Evolutionary conservation across 2,113 vertebrate genomes (phyloP).

Genomic region (Paradisaea rubra): DNA sequence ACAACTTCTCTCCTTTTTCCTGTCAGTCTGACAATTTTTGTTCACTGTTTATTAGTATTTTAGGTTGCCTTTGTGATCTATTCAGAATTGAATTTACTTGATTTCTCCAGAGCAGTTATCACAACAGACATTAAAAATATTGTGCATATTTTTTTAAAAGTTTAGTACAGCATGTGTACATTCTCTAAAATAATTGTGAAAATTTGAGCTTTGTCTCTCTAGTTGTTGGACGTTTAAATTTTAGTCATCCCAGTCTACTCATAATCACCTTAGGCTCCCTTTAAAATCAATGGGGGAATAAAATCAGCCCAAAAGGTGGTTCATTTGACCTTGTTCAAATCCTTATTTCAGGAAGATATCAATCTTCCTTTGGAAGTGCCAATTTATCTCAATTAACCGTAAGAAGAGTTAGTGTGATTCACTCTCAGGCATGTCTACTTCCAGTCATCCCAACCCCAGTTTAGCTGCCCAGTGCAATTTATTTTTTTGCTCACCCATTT

Average conservation of each 20-base stretch:
- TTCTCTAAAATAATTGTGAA: not conserved
- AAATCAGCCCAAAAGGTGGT: not conserved
- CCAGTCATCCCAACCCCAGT: not conserved
- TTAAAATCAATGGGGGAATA: not conserved
- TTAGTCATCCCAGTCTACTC: not conserved
- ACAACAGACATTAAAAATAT: not conserved
- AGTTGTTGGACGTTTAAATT: not conserved
- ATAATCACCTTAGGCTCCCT: not conserved
- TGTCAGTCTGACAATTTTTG: not conserved
- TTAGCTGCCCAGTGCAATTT: not conserved
- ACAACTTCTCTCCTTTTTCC: not conserved
- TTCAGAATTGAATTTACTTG: not conserved
- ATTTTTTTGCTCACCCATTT: not conserved
- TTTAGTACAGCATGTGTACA: not conserved
- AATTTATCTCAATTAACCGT: constrained; percentile 9
- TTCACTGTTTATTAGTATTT: not conserved
- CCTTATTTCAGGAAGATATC: not conserved
- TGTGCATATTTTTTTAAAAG: not conserved
- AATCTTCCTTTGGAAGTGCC: not conserved
- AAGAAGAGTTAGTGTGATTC: not conserved
- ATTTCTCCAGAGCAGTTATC: not conserved
- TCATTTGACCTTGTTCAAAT: not conserved
- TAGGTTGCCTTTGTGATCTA: not conserved
- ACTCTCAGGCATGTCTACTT: not conserved
- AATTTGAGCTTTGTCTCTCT: not conserved